Evolutionary conservation across 2,888 invertebrate genomes (phyloP), one percentile per base, ranked within the genome.

Genomic region (Hartigia nigra): DNA sequence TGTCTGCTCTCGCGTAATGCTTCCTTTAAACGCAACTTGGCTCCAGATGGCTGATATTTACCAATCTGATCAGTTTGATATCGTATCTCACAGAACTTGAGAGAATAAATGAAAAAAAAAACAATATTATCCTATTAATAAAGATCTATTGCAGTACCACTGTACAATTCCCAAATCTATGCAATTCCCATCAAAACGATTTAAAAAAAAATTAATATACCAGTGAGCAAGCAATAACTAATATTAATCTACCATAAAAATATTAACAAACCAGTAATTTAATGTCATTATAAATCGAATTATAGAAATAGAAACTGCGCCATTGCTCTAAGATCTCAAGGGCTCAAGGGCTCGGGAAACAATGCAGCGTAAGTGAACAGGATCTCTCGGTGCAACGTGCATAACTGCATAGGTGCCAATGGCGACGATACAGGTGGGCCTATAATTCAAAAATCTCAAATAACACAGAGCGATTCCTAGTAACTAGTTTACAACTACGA

Each of bases 381-480:
- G 84, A 84, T 84, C 81, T 83, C 70, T 55, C 55, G 55, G 9
- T 55, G 55, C 23, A 55, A 23, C 76, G 79, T 36, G 78, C 76
- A 80, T 80, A 80, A 83, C 82, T 79, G 80, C 70, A 76, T 31
- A 83, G 84, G 84, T 83, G 84, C 84, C 84, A 84, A 84, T 84
- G 84, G 82, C 84, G 80, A 84, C 84, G 82, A 84, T 84, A 82
- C 81, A 84, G 84, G 84, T 84, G 70, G 55, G 55, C 23, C 55
- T 55, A 14, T 55, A 2, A 55, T 55, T 2, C 9, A 55, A 55
- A 55, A 55, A 23, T 55, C 2, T 55, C 5, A 23, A 9, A 9
- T 23, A 23, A 55, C 23, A 55, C 23, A 55, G 23, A 55, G 23
- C 14, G 55, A 55, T 55, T 1, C 55, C 55, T 55, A 55, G 55